phyloP scores from a whole-genome alignment of 1,140 invertebrate genomes.

The Rhysida immarginata region DNA sequence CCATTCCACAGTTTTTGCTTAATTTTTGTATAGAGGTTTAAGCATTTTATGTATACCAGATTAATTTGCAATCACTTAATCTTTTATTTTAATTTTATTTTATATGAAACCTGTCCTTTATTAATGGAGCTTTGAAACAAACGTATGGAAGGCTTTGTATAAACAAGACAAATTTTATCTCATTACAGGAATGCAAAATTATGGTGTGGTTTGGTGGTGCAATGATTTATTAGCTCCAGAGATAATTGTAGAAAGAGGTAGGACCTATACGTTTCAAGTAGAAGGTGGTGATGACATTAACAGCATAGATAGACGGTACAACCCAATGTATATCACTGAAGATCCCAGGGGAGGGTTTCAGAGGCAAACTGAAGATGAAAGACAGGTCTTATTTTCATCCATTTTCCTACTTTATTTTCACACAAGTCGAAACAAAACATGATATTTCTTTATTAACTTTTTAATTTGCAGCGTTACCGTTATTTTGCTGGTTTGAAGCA shows the following conservation, averaged over 20 bases:
- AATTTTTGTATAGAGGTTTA: no score
- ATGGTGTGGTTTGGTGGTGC: conserved; percentile 87
- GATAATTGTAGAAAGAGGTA: conserved; percentile 69
- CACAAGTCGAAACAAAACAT: no score
- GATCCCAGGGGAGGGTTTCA: conserved; percentile 65
- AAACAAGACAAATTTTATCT: conserved; percentile 1
- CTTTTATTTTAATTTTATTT: no score
- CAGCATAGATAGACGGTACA: conserved; percentile 43
- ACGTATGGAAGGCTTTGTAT: not conserved
- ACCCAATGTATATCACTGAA: conserved; percentile 87
- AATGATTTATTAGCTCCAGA: conserved; percentile 82
- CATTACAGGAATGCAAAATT: conserved; percentile 49
- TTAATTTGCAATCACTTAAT: no score
- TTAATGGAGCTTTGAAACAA: no score
- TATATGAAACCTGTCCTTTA: no score
- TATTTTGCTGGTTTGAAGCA: conserved; percentile 63
- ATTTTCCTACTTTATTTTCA: no score
- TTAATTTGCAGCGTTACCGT: no score
- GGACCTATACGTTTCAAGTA: conserved; percentile 72
- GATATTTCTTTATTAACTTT: no score
- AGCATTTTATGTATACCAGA: no score
- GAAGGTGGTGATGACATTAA: conserved; percentile 48
- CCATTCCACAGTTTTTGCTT: no score
- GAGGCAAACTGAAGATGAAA: conserved; percentile 51
- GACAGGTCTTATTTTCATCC: no score